Conservation (phyloP, 1,140 invertebrate species). For the Drosophila lowei region DNA sequence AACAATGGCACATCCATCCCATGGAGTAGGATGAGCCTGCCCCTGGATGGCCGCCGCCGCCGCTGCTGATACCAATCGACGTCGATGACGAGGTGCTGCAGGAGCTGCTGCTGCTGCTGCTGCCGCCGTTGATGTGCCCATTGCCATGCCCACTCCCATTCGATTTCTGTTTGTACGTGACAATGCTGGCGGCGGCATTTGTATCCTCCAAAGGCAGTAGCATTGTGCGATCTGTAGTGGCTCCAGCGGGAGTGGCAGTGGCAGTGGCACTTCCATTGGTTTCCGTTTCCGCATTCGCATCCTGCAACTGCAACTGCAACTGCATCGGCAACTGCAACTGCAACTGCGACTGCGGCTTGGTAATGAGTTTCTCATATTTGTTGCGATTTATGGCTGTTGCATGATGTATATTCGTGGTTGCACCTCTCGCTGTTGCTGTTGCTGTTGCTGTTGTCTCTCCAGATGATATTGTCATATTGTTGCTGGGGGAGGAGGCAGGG, state of each 20-base stretch:
- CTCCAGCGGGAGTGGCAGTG: constrained; percentile 9
- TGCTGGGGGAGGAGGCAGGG: constrained; percentile 11
- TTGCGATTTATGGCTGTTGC: constrained; percentile 56
- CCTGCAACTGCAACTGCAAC: constrained; percentile 54
- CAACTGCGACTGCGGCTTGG: constrained; percentile 67
- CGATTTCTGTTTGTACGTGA: constrained; percentile 71
- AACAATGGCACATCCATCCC: constrained; percentile 68
- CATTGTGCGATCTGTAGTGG: constrained; percentile 58
- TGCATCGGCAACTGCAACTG: constrained; percentile 65
- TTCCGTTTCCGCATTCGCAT: constrained; percentile 28
- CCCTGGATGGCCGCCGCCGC: constrained; percentile 10
- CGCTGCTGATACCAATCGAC: constrained; percentile 35
- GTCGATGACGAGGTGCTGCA: constrained; percentile 62
- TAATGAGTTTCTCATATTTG: constrained; percentile 82
- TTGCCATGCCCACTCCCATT: constrained; percentile 46
- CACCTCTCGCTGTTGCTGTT: background rate
- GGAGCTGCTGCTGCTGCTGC: constrained; percentile 33
- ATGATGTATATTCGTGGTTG: constrained; percentile 28
- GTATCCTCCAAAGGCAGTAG: constrained; percentile 43
- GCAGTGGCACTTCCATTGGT: constrained; percentile 22
- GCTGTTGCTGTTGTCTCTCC: constrained; percentile 13
- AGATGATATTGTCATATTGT: constrained; percentile 78
- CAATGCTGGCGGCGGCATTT: constrained; percentile 43
- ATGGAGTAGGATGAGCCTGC: constrained; percentile 23
- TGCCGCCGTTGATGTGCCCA: constrained; percentile 13